Evolutionary conservation across 2,797 vertebrate genomes (phyloP).

Genomic region (Sarcophilus harrisii): DNA sequence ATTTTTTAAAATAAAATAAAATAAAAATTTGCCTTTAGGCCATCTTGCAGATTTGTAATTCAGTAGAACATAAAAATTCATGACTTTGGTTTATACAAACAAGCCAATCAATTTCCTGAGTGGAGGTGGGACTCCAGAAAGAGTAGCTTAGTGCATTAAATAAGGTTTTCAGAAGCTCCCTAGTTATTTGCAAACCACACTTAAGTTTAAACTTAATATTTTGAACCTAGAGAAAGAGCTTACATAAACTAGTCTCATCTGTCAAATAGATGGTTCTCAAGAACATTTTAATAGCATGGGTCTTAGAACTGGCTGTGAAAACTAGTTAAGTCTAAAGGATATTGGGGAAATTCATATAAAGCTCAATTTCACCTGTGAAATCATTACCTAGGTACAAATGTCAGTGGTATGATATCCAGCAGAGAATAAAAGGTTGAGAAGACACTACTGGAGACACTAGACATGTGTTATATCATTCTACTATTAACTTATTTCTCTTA

Average conservation of each 20-base stretch:
- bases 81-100: slow-evolving; percentile 66
- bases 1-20: slow-evolving; percentile 75
- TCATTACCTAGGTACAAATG: not conserved
- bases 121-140: slow-evolving; percentile 59
- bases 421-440: not conserved
- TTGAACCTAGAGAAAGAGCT: slow-evolving; percentile 67
- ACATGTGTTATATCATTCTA: not conserved
- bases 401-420: slow-evolving; percentile 30
- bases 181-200: slow-evolving; percentile 69
- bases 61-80: slow-evolving; percentile 67
- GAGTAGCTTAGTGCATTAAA: slow-evolving; percentile 54
- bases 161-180: slow-evolving; percentile 66
- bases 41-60: slow-evolving; percentile 69
- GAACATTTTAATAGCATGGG: slow-evolving; percentile 55
- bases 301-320: slow-evolving; percentile 64
- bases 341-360: slow-evolving; percentile 70
- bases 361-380: slow-evolving; percentile 75
- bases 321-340: slow-evolving; percentile 66
- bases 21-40: slow-evolving; percentile 71
- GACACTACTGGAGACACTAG: not conserved
- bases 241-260: slow-evolving; percentile 63
- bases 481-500: not conserved
- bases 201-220: slow-evolving; percentile 80
- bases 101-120: slow-evolving; percentile 70
- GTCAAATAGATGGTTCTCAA: slow-evolving; percentile 65